Percentiles rank a stretch among this genome's conserved stretches.
Evolutionary conservation across 2,797 vertebrate genomes (phyloP).

Genomic region (Acanthopagrus latus): DNA sequence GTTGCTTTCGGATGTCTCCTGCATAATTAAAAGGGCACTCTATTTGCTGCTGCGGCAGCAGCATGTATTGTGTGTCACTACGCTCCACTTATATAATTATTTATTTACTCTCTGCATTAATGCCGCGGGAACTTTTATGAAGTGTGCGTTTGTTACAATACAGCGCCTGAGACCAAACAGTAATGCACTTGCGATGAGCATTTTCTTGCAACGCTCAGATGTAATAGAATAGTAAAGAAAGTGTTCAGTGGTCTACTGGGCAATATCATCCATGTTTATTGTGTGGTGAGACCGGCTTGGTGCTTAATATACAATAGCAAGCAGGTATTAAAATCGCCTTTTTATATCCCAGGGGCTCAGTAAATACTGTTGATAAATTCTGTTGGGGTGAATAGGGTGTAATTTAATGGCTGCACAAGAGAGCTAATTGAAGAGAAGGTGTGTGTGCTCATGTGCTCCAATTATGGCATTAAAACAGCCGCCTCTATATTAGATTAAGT

Average conservation of each 20-base stretch:
- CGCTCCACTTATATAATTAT: slow-evolving; percentile 83
- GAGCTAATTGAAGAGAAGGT: slow-evolving; percentile 68
- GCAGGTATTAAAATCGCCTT: slow-evolving; percentile 53
- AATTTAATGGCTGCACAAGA: slow-evolving; percentile 63
- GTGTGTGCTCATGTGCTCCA: slow-evolving; percentile 66
- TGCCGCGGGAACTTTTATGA: slow-evolving; percentile 69
- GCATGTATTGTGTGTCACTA: slow-evolving; percentile 85
- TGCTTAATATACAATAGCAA: slow-evolving; percentile 55
- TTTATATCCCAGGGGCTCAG: slow-evolving; percentile 51
- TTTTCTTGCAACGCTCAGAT: slow-evolving; percentile 26
- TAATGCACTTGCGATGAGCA: slow-evolving; percentile 9
- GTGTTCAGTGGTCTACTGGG: slow-evolving; percentile 29
- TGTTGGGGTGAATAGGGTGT: slow-evolving; percentile 47
- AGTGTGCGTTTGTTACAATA: slow-evolving; percentile 48
- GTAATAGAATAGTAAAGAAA: slow-evolving; percentile 40
- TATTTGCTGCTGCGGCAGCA: slow-evolving; percentile 79
- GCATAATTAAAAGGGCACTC: slow-evolving; percentile 89
- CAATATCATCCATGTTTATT: slow-evolving; percentile 35
- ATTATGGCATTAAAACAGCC: slow-evolving; percentile 72
- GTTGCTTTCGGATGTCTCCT: slow-evolving; percentile 87
- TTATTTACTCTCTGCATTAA: slow-evolving; percentile 80
- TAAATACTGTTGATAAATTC: slow-evolving; percentile 59
- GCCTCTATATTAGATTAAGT: slow-evolving; percentile 71
- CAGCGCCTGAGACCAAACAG: slow-evolving; percentile 14
- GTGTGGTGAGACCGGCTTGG: slow-evolving; percentile 23